phyloP scores from a whole-genome alignment of 2,797 vertebrate genomes.

The Thunnus albacares region DNA sequence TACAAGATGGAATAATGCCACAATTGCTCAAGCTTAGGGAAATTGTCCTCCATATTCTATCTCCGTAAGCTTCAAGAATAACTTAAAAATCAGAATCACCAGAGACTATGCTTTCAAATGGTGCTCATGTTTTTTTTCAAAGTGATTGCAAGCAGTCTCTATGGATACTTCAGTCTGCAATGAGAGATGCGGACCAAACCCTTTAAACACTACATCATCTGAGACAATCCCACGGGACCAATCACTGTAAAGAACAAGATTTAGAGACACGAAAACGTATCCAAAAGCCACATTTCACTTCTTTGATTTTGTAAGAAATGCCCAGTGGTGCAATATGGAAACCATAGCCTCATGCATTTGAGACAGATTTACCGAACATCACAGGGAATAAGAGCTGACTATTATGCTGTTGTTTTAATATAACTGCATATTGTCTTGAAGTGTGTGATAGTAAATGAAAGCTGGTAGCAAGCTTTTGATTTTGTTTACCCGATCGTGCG shows the following conservation, averaged over 20 bases:
- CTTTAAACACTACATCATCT: slow-evolving; percentile 62
- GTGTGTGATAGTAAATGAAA: slow-evolving; percentile 30
- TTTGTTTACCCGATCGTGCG: slow-evolving; percentile 37
- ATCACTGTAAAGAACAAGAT: slow-evolving; percentile 58
- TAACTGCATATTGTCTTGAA: slow-evolving; percentile 34
- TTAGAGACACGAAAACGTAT: slow-evolving; percentile 49
- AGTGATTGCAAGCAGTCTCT: slow-evolving; percentile 55
- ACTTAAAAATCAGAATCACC: slow-evolving; percentile 34
- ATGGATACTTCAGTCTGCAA: slow-evolving; percentile 51
- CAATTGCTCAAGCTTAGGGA: slow-evolving; percentile 53
- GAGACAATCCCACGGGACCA: slow-evolving; percentile 58
- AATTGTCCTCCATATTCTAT: slow-evolving; percentile 48
- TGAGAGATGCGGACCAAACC: slow-evolving; percentile 52
- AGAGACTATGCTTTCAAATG: slow-evolving; percentile 32
- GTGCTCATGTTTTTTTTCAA: slow-evolving; percentile 24
- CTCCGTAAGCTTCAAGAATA: slow-evolving; percentile 38
- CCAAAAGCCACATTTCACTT: slow-evolving; percentile 65
- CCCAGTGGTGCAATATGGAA: slow-evolving; percentile 37
- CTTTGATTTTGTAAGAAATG: slow-evolving; percentile 58
- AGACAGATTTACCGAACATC: slow-evolving; percentile 37
- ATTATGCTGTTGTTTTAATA: slow-evolving; percentile 42
- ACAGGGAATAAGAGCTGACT: slow-evolving; percentile 35
- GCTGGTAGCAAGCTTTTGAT: slow-evolving; percentile 43
- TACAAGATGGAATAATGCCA: slow-evolving; percentile 42
- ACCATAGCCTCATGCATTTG: slow-evolving; percentile 24